phyloP scores from a whole-genome alignment of 2,113 vertebrate species.

The Myotis yumanensis region DNA sequence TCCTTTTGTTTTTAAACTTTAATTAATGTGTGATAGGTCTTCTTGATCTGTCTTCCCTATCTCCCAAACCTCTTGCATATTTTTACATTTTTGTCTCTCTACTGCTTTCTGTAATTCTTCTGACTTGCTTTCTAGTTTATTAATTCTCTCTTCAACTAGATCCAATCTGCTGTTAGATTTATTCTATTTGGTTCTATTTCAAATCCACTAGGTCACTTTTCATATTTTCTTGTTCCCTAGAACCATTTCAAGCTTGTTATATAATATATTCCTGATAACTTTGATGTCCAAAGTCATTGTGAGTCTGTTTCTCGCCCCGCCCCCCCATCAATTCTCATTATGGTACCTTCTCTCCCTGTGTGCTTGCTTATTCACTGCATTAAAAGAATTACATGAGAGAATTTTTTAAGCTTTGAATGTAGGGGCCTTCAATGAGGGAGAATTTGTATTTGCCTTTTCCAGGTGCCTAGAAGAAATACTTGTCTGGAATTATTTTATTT shows the following conservation, averaged over 20 bases:
- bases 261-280: background rate
- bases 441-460: background rate
- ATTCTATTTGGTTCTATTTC: conserved; percentile 18
- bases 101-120: conserved; percentile 23
- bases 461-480: background rate
- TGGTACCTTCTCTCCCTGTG: background rate
- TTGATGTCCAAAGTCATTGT: background rate
- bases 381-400: conserved; percentile 12
- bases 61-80: background rate
- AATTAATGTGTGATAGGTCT: background rate
- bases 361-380: background rate
- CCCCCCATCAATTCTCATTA: background rate
- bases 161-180: background rate
- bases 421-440: background rate
- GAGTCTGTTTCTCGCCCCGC: conserved; percentile 1
- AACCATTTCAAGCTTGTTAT: conserved; percentile 22
- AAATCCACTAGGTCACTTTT: background rate
- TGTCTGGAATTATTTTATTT: background rate
- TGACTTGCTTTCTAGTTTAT: background rate
- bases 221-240: background rate
- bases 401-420: conserved; percentile 6
- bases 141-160: background rate
- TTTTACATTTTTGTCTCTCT: conserved; percentile 1
- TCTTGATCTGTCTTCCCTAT: background rate
- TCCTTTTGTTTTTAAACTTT: background rate